Evolutionary conservation across 2,797 vertebrate genomes (phyloP), one percentile per base, ranked within the genome.

Genomic region (Lepus townsendii): DNA sequence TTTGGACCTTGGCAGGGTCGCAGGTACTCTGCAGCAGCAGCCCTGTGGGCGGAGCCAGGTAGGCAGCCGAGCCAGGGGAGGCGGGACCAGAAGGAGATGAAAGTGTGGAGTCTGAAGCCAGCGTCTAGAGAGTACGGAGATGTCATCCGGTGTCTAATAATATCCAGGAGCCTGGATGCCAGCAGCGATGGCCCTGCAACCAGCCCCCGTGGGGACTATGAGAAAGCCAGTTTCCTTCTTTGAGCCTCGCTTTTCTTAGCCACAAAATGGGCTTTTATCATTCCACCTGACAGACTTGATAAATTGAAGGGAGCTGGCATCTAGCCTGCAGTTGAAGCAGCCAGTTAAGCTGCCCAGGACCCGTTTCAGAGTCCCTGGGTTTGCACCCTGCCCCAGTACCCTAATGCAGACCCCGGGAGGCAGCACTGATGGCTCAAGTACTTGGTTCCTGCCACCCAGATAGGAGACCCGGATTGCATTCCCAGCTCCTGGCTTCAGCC

Each of bases 241-340:
- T 1, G 6, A 85, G 63, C 30, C 83, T 76, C 19, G 6, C n/a
- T 92, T 90, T 93, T 73, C 78, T 96, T n/a, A 85, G 30, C 85
- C 71, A 83, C 52, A 78, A 42, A 82, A 47, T n/a, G 35, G 5
- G 38, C 5, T 16, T 60, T 57, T 52, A 30, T 76, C 26, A 24
- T 89, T 60, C 42, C 20, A 52, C 10, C 22, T 86, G 19, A 14
- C 42, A 79, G 42, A 78, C 42, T 35, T 83, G 63, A 57, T 87
- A n/a, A 78, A 54, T 73, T 78, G 30, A 85, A 73, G 54, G 54
- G 13, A 16, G 17, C 1, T 19, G 4, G 54, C 54, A 57, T 57
- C 6, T 57, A 57, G 54, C 54, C 54, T 57, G 54, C 14, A 57
- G 54, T 19, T 57, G 54, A 57, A 57, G 13, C 19, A 57, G 54